These are phyloP conservation scores for Helarctos malayanus DNA, from an alignment of 2,797 vertebrate genomes.

Conservation along the genomic window DNA sequence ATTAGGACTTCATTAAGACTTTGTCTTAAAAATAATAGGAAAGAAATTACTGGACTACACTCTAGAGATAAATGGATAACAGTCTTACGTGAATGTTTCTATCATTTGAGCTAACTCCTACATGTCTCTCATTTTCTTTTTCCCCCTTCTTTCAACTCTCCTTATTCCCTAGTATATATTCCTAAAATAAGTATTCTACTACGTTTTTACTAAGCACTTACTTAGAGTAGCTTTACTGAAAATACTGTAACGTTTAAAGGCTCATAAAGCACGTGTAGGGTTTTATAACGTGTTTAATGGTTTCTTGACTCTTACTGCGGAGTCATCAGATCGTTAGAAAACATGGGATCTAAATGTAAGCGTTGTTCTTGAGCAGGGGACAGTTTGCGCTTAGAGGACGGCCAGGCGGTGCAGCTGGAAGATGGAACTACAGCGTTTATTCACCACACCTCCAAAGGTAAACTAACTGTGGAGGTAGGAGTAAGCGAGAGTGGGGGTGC, in stretches of 20 bases:
- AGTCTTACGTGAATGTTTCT: background rate
- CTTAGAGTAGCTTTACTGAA: slow-evolving; percentile 50
- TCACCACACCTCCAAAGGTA: slow-evolving; percentile 98
- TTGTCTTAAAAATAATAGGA: background rate
- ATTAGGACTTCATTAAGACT: slow-evolving; percentile 25
- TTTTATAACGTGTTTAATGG: slow-evolving; percentile 3
- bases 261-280: background rate
- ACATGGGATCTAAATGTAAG: slow-evolving; percentile 81
- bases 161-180: background rate
- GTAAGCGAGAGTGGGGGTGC: background rate
- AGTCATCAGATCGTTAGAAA: background rate
- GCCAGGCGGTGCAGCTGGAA: slow-evolving; percentile 98
- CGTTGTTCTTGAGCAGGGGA: slow-evolving; percentile 91
- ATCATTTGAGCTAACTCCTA: background rate
- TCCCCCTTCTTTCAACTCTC: slow-evolving; percentile 7
- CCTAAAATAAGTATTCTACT: slow-evolving; percentile 37
- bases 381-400: slow-evolving; percentile 97
- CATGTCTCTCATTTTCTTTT: slow-evolving; percentile 4
- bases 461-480: slow-evolving; percentile 51
- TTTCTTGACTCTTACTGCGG: background rate
- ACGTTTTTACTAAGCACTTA: slow-evolving; percentile 16
- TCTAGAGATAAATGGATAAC: background rate
- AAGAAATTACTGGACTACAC: background rate
- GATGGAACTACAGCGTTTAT: slow-evolving; percentile 99
- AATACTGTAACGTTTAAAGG: slow-evolving; percentile 52